Conservation (phyloP, 2,797 vertebrate species). For the Paratrypauchen microcephalus region DNA sequence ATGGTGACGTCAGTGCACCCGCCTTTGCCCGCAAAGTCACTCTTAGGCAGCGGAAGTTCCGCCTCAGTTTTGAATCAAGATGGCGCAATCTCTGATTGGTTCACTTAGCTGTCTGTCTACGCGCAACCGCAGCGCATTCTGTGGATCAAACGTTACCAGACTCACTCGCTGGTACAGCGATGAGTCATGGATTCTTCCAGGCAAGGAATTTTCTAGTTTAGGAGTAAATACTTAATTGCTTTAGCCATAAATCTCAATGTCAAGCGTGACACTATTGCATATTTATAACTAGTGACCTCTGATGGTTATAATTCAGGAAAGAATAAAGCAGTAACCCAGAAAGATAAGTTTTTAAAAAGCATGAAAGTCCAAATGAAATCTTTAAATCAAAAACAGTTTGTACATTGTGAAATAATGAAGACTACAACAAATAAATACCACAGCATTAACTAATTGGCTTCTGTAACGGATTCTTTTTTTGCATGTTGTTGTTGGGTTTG, state of each 20-base stretch:
- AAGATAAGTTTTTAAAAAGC: background rate
- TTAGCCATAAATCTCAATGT: background rate
- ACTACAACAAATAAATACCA: background rate
- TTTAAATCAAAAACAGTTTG: background rate
- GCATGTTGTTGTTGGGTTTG: background rate
- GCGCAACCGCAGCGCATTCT: no score
- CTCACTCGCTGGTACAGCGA: no score
- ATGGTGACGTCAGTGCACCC: no score
- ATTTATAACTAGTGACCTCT: background rate
- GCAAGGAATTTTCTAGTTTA: no score
- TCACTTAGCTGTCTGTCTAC: no score
- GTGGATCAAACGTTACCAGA: no score
- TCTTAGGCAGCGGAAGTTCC: no score
- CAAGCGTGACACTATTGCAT: background rate
- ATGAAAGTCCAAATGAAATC: background rate
- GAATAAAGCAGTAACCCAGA: no score
- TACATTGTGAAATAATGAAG: background rate
- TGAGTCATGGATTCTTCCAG: no score
- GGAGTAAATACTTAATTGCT: background rate
- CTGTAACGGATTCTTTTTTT: background rate
- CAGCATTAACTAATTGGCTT: background rate
- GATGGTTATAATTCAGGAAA: background rate
- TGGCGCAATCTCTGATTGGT: no score
- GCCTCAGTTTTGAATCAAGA: no score
- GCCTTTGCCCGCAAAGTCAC: no score